These are phyloP conservation scores for Mormyrus iriodes DNA, from an alignment of 2,113 vertebrate species.

Conservation along the genomic window DNA sequence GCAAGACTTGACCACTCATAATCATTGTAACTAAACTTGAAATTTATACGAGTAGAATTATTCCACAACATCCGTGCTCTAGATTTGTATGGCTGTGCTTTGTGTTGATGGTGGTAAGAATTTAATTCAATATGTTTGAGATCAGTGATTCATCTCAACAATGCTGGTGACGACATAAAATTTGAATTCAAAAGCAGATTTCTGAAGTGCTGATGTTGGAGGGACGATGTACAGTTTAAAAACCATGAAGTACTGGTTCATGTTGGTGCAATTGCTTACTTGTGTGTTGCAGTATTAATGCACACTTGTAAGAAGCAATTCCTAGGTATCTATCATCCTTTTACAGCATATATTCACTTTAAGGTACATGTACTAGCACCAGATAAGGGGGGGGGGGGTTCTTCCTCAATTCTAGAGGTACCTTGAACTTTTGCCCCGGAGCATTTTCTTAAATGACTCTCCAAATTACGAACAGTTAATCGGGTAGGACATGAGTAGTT, in stretches of 20 bases:
- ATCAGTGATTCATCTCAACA: background rate
- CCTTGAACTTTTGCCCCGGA: background rate
- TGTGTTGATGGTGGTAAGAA: background rate
- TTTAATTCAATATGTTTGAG: background rate
- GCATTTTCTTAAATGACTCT: background rate
- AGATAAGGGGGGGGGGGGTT: background rate
- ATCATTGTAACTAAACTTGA: background rate
- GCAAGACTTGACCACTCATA: background rate
- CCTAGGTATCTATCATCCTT: background rate
- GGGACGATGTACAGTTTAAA: background rate
- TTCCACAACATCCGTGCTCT: background rate
- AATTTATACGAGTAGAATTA: background rate
- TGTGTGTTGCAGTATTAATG: background rate
- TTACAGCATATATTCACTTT: background rate
- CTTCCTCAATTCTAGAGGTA: background rate
- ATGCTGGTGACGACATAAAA: background rate
- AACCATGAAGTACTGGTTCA: background rate
- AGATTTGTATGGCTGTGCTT: background rate
- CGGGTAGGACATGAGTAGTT: background rate
- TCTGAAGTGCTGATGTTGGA: slow-evolving; percentile 15
- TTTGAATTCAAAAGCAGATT: background rate
- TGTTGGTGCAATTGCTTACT: background rate
- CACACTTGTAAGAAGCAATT: background rate
- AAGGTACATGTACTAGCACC: background rate
- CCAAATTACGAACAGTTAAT: background rate